Conservation (phyloP, 2,888 invertebrate species). For the Mallateleia sp. region DNA sequence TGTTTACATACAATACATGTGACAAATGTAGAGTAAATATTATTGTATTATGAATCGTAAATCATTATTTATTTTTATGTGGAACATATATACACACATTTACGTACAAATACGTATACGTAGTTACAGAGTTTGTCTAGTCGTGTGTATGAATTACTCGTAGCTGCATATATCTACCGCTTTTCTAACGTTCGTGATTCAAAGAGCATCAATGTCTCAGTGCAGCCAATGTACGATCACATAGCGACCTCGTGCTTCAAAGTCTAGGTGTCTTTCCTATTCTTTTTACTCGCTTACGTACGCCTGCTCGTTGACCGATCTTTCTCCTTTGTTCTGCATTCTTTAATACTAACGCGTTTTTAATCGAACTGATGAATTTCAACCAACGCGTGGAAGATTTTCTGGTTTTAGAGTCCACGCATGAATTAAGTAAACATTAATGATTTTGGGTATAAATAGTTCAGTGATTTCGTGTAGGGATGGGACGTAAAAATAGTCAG, state of each 20-base stretch:
- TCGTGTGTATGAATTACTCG: slow-evolving; percentile 48
- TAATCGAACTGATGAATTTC: slow-evolving; percentile 39
- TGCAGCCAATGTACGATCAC: slow-evolving; percentile 75
- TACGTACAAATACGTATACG: slow-evolving; percentile 20
- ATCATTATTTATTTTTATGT: not conserved
- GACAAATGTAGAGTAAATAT: too few species aligned
- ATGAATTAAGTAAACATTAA: not conserved
- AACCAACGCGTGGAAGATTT: slow-evolving; percentile 25
- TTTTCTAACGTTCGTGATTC: slow-evolving; percentile 72
- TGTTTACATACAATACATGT: too few species aligned
- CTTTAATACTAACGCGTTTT: slow-evolving; percentile 49
- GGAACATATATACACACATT: not conserved
- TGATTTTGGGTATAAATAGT: slow-evolving; percentile 43
- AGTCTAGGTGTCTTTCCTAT: slow-evolving; percentile 77
- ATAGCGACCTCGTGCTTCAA: slow-evolving; percentile 77
- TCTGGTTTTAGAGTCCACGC: not conserved
- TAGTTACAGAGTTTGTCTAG: slow-evolving; percentile 61
- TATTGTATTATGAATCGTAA: too few species aligned
- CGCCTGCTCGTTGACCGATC: slow-evolving; percentile 67
- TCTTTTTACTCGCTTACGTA: slow-evolving; percentile 53
- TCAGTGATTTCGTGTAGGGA: not conserved
- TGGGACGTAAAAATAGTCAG: not conserved
- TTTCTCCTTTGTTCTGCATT: slow-evolving; percentile 71
- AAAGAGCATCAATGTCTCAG: slow-evolving; percentile 74
- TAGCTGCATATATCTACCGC: slow-evolving; percentile 54